A percentile compares a stretch with the other conserved stretches of the same genome.
Conservation (phyloP, 1,140 invertebrate genomes). For the Brachionus sp. region DNA sequence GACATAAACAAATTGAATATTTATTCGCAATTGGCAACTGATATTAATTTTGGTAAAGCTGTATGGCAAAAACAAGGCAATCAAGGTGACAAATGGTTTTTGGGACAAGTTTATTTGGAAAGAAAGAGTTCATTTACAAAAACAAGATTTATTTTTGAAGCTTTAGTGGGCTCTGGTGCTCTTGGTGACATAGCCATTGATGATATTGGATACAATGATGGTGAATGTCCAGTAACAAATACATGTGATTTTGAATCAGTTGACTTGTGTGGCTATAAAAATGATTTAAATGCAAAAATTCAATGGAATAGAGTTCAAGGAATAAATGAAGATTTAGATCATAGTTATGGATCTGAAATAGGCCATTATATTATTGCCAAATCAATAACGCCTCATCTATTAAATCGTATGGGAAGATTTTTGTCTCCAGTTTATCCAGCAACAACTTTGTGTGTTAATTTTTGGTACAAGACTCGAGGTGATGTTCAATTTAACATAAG, state of each 20-base stretch:
- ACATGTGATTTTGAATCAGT: constrained; percentile 17
- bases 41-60: constrained; percentile 20
- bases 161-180: constrained; percentile 46
- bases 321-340: not conserved
- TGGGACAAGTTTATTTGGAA: constrained; percentile 46
- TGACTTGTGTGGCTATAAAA: constrained; percentile 53
- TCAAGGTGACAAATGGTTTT: constrained; percentile 50
- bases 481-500: not conserved
- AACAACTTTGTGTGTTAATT: not conserved
- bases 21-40: not conserved
- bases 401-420: not conserved
- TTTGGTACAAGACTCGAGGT: not conserved
- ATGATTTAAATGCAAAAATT: constrained; percentile 51
- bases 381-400: not conserved
- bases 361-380: constrained; percentile 22
- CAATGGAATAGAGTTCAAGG: not conserved
- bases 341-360: not conserved
- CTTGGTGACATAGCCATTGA: constrained; percentile 52
- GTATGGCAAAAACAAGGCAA: constrained; percentile 50
- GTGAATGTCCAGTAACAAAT: constrained; percentile 49
- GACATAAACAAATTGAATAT: not conserved
- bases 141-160: not conserved
- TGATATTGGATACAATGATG: constrained; percentile 51
- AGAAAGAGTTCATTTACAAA: not conserved
- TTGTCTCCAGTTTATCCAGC: not conserved